Evolutionary conservation across 1,140 invertebrate genomes (phyloP), one percentile per base, ranked within the genome.

Genomic region (Drosophila grimshawi): DNA sequence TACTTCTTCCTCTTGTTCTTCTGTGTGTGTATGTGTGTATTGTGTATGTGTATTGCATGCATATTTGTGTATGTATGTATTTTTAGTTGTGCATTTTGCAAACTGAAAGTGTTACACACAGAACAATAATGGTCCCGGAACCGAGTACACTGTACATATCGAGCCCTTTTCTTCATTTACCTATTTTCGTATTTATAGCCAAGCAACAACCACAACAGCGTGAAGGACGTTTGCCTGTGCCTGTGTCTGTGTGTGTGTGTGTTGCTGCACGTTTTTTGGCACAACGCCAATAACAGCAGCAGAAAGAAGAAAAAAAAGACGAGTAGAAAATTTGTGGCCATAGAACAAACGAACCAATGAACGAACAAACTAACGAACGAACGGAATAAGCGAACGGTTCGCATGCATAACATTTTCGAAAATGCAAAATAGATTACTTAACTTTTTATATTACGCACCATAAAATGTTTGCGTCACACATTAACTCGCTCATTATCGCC

Each of bases 321-420:
- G 43, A 29, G 51, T 10, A 10, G 8, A 11, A 43, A 43, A 43
- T 43, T 43, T n/a, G 39, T 43, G 39, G 39, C 19, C 3, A 8
- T 52, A 49, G 45, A 62, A 35, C 66, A 30, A 19, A 19, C 19
- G 19, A 19, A 19, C 19, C 19, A 19, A 19, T 19, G 19, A 19
- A 19, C 19, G 19, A 19, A 19, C 19, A 19, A 19, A 19, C 19
- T 1, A 19, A 19, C 19, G 19, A 19, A 19, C 19, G 19, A 19
- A 19, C 19, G 19, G 19, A 19, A 19, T 19, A 19, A 19, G 19
- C 19, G 19, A 19, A 19, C 19, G 19, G 51, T 4, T 41, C 76
- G 49, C 37, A 81, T 78, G 52, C 81, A 85, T 85, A 85, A 85
- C 81, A 85, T 77, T 77, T 19, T 85, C 19, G 60, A 27, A 66